Base-by-base conservation (phyloP, 2,797 vertebrate genomes). In the Malacoraja senta region DNA sequence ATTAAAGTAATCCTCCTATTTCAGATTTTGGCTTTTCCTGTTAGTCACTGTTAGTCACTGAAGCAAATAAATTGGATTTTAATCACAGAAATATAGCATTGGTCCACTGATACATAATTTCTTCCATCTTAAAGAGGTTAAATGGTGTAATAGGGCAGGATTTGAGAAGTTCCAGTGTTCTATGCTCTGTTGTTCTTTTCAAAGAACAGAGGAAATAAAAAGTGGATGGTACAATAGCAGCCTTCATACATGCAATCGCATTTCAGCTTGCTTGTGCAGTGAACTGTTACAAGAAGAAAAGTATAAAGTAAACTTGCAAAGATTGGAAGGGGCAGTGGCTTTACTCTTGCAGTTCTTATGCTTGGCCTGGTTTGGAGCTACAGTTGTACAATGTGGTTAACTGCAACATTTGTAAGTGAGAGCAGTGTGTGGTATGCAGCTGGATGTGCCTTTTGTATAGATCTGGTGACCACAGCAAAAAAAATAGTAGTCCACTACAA, bases 341-440 rank as follows among this genome's bases (percentile, higher is more conserved):
- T 68, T 88, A 63, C 17, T 35, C 2, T 88, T 88, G 84, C 84
- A 88, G 21, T n/a, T 63, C 29, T 84, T 26, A 19, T 12, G 83
- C 83, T 35, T 38, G n/a, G 19, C 15, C 17, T 10, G 84, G 71
- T 63, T n/a, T 68, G 1, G 29, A 88, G 84, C 17, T 32, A 88
- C 63, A 68, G 21, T 35, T 68, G 15, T 35, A 65, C 63, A 61
- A 86, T 0, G 84, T 88, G 84, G 63, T 88, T 68, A 21, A 88
- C 63, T 35, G 61, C 83, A 86, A 29, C 61, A 26, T 32, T 88
- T 68, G 63, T 88, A 88, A 68, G n/a, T 88, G n/a, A 65, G 84
- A 88, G n/a, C 84, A 65, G n/a, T 9, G 17, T 35, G n/a, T 19
- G 19, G 61, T 68, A 68, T 3, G 17, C 32, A 21, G 8, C 24